These are phyloP conservation scores for Tricholauxania praeusta DNA, from an alignment of 2,888 invertebrate species.

Conservation along the genomic window DNA sequence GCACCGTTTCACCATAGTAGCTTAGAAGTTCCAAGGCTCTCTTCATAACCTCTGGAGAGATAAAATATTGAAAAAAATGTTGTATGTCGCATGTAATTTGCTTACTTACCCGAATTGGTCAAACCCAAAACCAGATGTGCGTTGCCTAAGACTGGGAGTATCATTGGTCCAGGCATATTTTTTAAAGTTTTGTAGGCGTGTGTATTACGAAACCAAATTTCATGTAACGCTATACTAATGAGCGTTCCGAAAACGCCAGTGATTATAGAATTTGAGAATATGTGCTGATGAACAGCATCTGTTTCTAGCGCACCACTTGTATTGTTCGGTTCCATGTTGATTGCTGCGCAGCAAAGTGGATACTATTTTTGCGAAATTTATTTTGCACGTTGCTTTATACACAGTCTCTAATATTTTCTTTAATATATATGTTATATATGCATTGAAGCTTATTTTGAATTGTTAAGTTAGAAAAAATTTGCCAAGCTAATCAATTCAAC, in stretches of 20 bases:
- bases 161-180: constrained; percentile 77
- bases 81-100: too few relatives aligned
- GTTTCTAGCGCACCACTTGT: too few relatives aligned
- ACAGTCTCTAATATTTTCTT: too few relatives aligned
- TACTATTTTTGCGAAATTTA: too few relatives aligned
- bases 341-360: too few relatives aligned
- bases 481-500: too few relatives aligned
- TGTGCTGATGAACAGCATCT: too few relatives aligned
- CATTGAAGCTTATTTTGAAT: too few relatives aligned
- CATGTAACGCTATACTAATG: constrained; percentile 54
- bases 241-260: constrained; percentile 55
- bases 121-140: constrained; percentile 75
- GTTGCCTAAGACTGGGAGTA: constrained; percentile 78
- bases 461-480: too few relatives aligned
- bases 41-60: constrained; percentile 51
- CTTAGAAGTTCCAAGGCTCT: constrained; percentile 53
- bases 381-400: too few relatives aligned
- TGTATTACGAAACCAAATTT: constrained; percentile 69
- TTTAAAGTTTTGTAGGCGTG: constrained; percentile 73
- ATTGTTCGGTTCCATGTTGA: too few relatives aligned
- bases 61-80: not conserved
- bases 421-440: too few relatives aligned
- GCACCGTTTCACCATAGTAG: constrained; percentile 76
- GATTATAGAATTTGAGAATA: constrained; percentile 49
- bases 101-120: constrained; percentile 73